phyloP scores from a whole-genome alignment of 2,888 invertebrate genomes.

The Cantharis rufa region DNA sequence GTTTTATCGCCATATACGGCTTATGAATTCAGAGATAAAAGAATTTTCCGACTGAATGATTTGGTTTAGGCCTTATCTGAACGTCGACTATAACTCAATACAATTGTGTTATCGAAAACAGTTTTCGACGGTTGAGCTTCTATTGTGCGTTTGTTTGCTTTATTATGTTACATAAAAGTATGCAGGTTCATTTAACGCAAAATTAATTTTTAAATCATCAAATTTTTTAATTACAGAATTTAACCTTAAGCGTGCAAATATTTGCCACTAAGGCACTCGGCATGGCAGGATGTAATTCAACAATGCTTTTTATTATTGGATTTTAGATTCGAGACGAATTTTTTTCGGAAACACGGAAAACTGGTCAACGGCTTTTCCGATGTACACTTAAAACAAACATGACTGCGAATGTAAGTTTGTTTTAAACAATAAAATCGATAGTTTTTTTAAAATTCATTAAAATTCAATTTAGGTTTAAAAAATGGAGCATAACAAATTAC shows the following conservation, averaged over 20 bases:
- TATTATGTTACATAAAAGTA: not conserved
- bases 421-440: not conserved
- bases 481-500: not conserved
- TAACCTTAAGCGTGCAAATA: not conserved
- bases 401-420: too few relatives aligned
- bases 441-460: not conserved
- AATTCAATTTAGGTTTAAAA: not conserved
- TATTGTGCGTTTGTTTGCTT: slow-evolving; percentile 11
- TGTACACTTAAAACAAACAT: not conserved
- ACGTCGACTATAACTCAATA: slow-evolving; percentile 19
- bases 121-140: slow-evolving; percentile 17
- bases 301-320: not conserved
- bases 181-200: not conserved
- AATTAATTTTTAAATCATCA: not conserved
- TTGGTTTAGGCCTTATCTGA: slow-evolving; percentile 16
- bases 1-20: slow-evolving; percentile 4
- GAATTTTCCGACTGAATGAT: slow-evolving; percentile 22
- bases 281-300: not conserved
- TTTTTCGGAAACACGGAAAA: not conserved
- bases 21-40: slow-evolving; percentile 22
- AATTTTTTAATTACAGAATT: not conserved
- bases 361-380: not conserved
- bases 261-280: not conserved
- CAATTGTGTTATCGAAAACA: slow-evolving; percentile 22
- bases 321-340: not conserved